Conservation (phyloP, 2,888 invertebrate species). For the Pammene aurita region DNA sequence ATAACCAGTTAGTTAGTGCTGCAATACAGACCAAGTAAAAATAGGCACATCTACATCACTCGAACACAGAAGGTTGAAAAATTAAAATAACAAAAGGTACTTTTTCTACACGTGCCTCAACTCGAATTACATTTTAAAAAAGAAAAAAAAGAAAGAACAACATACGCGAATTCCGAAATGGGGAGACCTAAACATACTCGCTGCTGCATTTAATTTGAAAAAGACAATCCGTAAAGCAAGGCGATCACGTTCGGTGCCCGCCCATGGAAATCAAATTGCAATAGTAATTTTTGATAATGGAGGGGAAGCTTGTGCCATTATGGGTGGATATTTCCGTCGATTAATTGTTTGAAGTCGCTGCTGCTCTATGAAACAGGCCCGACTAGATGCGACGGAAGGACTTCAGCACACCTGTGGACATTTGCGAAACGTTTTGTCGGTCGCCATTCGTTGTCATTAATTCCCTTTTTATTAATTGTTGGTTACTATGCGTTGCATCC, state of each 20-base stretch:
- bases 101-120: conserved; percentile 71
- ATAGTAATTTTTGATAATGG: conserved; percentile 78
- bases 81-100: conserved; percentile 68
- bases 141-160: conserved; percentile 66
- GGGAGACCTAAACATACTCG: conserved; percentile 61
- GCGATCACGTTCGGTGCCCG: conserved; percentile 66
- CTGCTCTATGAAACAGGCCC: conserved; percentile 59
- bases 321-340: conserved; percentile 77
- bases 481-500: conserved; percentile 69
- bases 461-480: conserved; percentile 70
- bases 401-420: conserved; percentile 65
- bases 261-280: conserved; percentile 74
- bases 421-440: conserved; percentile 67
- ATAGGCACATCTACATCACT: conserved; percentile 32
- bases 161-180: conserved; percentile 60
- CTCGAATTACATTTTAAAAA: conserved; percentile 73
- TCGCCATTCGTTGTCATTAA: conserved; percentile 56
- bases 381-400: conserved; percentile 66
- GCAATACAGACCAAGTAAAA: conserved; percentile 7
- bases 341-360: conserved; percentile 69
- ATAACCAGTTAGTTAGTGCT: too few relatives aligned
- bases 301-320: conserved; percentile 69
- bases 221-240: conserved; percentile 72
- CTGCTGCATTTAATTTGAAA: conserved; percentile 72
- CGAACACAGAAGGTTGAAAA: conserved; percentile 57